Conservation (phyloP, 2,113 vertebrate species). For the Poeciliopsis turrubarensis region DNA sequence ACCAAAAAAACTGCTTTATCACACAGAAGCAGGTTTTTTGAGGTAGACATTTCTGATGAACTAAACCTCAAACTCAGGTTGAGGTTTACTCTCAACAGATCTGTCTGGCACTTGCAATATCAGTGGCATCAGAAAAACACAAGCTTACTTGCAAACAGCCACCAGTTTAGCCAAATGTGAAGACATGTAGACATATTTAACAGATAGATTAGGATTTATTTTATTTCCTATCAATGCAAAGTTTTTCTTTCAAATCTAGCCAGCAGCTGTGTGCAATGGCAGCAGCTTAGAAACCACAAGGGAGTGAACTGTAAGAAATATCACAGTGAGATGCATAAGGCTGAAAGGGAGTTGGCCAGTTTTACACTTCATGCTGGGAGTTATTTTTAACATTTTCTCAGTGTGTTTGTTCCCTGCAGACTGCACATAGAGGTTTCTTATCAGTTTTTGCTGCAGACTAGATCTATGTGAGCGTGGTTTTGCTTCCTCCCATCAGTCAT, state of each 20-base stretch:
- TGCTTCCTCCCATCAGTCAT: conserved; percentile 62
- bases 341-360: background rate
- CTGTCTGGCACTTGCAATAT: background rate
- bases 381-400: background rate
- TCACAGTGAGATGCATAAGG: background rate
- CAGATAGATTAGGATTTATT: background rate
- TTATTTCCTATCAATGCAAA: background rate
- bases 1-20: conserved; percentile 10
- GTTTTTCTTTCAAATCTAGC: background rate
- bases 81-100: too few species aligned
- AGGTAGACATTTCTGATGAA: background rate
- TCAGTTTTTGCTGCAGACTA: conserved; percentile 6
- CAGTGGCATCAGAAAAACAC: background rate
- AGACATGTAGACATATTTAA: background rate
- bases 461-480: conserved; percentile 26
- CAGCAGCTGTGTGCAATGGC: background rate
- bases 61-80: conserved; percentile 40
- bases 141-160: background rate
- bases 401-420: background rate
- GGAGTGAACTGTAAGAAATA: background rate
- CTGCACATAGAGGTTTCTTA: background rate
- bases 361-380: background rate
- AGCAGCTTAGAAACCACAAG: background rate
- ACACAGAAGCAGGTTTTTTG: background rate
- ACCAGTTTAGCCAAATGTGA: background rate